Evolutionary conservation across 2,888 invertebrate species (phyloP).

Genomic region (Orgyia antiqua): DNA sequence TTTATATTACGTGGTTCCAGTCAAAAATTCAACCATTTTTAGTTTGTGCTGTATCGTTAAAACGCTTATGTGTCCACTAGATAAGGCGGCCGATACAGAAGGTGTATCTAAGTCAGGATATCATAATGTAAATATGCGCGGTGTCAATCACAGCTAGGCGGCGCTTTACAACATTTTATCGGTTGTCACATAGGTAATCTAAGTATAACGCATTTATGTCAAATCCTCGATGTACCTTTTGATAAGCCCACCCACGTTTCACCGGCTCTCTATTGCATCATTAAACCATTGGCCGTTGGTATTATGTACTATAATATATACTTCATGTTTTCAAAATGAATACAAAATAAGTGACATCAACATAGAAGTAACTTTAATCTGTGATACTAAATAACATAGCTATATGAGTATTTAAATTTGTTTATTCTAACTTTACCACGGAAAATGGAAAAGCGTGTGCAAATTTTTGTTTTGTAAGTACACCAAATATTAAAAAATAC

Average conservation of each 20-base stretch:
- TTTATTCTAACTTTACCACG: too few species aligned
- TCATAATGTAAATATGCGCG: constrained; percentile 61
- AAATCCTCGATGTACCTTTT: constrained; percentile 66
- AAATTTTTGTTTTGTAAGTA: too few species aligned
- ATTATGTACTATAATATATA: constrained; percentile 31
- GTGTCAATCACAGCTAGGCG: constrained; percentile 73
- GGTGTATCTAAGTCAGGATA: constrained; percentile 58
- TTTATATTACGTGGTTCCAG: constrained; percentile 16
- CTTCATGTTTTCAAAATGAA: constrained; percentile 37
- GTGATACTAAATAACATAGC: too few species aligned
- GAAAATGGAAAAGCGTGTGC: too few species aligned
- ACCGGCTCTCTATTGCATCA: constrained; percentile 51
- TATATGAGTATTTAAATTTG: too few species aligned
- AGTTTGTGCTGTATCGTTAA: constrained; percentile 40
- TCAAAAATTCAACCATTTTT: constrained; percentile 42
- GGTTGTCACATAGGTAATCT: constrained; percentile 69
- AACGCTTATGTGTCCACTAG: constrained; percentile 52
- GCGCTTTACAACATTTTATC: constrained; percentile 74
- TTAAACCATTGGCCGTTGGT: constrained; percentile 51
- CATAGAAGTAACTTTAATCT: too few species aligned
- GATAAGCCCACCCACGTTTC: constrained; percentile 74
- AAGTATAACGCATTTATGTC: constrained; percentile 75
- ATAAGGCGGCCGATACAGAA: constrained; percentile 62
- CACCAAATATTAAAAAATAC: too few species aligned
- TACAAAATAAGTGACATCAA: constrained; percentile 29